Evolutionary conservation across 2,888 invertebrate genomes (phyloP).

Genomic region (Cephonodes hylas): DNA sequence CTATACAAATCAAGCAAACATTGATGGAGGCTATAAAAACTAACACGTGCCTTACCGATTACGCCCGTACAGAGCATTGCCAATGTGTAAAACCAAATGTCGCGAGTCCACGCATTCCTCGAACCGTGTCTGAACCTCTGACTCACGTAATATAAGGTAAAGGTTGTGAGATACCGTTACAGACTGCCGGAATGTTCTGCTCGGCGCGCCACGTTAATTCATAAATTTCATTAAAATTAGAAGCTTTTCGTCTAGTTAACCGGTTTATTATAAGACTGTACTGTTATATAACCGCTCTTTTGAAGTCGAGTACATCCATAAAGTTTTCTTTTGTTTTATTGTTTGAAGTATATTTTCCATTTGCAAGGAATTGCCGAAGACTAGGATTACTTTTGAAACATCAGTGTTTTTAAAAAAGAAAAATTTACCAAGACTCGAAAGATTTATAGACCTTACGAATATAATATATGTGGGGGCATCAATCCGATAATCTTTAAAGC

Average conservation of each 20-base stretch:
- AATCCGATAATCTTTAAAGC: too few relatives aligned
- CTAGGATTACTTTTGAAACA: too few relatives aligned
- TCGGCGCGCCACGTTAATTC: neutral
- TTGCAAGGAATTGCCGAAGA: neutral
- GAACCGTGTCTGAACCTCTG: slow-evolving; percentile 19
- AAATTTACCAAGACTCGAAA: too few relatives aligned
- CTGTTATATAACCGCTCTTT: neutral
- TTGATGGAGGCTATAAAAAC: too few relatives aligned
- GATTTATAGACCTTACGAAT: too few relatives aligned
- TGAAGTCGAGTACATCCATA: neutral
- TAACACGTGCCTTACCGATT: neutral
- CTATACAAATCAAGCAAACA: too few relatives aligned
- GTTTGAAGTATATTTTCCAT: neutral
- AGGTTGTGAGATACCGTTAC: slow-evolving; percentile 43
- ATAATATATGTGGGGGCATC: too few relatives aligned
- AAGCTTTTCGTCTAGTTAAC: neutral
- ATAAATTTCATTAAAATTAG: neutral
- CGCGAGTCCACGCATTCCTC: slow-evolving; percentile 9
- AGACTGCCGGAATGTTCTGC: neutral
- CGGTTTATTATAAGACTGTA: neutral
- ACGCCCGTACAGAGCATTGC: neutral
- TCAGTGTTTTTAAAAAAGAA: too few relatives aligned
- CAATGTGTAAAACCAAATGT: neutral
- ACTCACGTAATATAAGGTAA: slow-evolving; percentile 33
- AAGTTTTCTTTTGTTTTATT: neutral